A percentile compares a stretch with the other conserved stretches of the same genome.
phyloP scores from a whole-genome alignment of 2,888 invertebrate genomes.

The Drosophila anomalata region DNA sequence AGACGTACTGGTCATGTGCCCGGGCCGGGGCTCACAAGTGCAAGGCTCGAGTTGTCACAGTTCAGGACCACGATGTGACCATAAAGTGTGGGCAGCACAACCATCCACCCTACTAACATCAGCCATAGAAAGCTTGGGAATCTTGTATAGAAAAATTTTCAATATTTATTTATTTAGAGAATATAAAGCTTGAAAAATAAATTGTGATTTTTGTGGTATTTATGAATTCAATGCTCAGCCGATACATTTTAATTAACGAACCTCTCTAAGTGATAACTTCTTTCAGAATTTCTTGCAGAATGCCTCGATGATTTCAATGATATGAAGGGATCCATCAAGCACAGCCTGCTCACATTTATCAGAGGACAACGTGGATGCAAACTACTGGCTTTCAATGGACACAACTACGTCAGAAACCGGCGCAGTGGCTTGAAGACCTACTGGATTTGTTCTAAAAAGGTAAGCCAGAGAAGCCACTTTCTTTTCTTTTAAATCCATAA shows the following conservation, averaged over 20 bases:
- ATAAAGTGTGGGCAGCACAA: conserved; percentile 83
- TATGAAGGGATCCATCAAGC: conserved; percentile 56
- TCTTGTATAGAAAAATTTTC: conserved; percentile 42
- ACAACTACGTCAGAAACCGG: conserved; percentile 83
- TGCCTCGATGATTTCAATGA: background rate
- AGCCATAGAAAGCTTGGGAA: conserved; percentile 16
- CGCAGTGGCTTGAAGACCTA: conserved; percentile 83
- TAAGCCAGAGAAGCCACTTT: conserved; percentile 35
- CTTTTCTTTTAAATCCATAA: background rate
- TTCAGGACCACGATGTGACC: conserved; percentile 82
- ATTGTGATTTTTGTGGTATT: conserved; percentile 12
- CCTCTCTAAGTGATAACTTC: conserved; percentile 23
- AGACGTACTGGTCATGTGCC: conserved; percentile 84
- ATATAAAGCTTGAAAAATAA: conserved; percentile 20
- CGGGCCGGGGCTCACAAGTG: conserved; percentile 84
- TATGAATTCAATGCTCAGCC: background rate
- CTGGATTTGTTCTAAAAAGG: conserved; percentile 84
- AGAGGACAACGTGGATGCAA: conserved; percentile 83
- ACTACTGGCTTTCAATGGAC: conserved; percentile 80
- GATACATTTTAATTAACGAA: background rate
- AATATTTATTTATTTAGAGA: conserved; percentile 43
- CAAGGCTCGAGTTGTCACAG: conserved; percentile 84
- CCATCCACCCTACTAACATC: conserved; percentile 83
- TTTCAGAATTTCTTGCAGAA: conserved; percentile 44
- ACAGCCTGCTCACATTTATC: conserved; percentile 74